Evolutionary conservation across 1,140 invertebrate genomes (phyloP), one percentile per base, ranked within the genome.

Genomic region (Aphelinus atriplicis): DNA sequence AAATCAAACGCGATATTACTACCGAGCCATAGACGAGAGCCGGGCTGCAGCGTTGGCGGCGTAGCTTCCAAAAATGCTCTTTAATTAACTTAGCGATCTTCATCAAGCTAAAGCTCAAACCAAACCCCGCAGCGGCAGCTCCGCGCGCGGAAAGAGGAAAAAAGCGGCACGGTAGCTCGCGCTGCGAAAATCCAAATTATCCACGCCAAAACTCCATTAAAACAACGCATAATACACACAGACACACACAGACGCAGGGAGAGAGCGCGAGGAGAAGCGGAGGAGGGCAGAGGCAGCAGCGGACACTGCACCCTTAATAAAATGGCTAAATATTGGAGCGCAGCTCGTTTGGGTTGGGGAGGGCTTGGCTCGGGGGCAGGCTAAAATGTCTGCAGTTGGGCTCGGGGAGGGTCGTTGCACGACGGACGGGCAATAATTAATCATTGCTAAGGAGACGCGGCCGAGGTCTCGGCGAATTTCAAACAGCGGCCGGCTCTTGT

Each of bases 351-450:
- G 26, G 26, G 26, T 26, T 26, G 26, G 26, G 26, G 26, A 26
- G 26, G 45, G 5, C 10, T 3, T 9, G 48, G 53, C 7, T 3
- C 10, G 26, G 26, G 57, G 57, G 58, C 43, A 56, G 3, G 47
- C 5, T 1, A 7, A 56, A 58, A 58, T 57, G 55, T 47, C 10
- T 45, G 46, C 26, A 26, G 26, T 26, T 26, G 26, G 26, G 26
- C 58, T 10, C 10, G 53, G 57, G 7, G 45, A 3, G 53, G 47
- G 67, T 26, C 26, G 26, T 26, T 26, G 26, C 26, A 26, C 26
- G 26, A 58, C 78, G 76, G 70, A 68, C 70, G 73, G 62, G 77
- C 77, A 80, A 83, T 87, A 85, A 86, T 87, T 87, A 87, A 85
- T 85, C 84, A 80, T 65, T 77, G 78, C 81, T 81, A 83, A 82